Evolutionary conservation across 2,888 invertebrate species (phyloP).

Genomic region (Cataglyphis cursor): DNA sequence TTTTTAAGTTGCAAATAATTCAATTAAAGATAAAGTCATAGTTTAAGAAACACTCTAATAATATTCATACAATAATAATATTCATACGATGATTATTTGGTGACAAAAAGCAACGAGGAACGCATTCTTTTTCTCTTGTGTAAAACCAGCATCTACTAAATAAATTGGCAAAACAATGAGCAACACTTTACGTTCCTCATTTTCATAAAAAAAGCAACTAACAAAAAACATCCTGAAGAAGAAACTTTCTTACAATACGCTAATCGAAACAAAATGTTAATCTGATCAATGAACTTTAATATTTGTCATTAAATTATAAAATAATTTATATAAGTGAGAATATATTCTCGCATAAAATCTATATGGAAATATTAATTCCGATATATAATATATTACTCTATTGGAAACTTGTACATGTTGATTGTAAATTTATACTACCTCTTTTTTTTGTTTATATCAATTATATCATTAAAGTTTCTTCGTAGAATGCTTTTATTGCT

Average conservation of each 20-base stretch:
- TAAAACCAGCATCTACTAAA: not conserved
- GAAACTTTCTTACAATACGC: conserved; percentile 46
- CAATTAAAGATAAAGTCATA: conserved; percentile 19
- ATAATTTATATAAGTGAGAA: not conserved
- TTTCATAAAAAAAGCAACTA: conserved; percentile 46
- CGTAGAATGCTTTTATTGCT: conserved; percentile 56
- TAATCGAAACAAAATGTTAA: not conserved
- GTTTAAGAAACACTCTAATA: conserved; percentile 56
- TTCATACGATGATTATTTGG: conserved; percentile 52
- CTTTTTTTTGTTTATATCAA: not conserved
- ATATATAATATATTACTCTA: not conserved
- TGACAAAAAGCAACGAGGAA: conserved; percentile 49
- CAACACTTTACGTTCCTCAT: conserved; percentile 46
- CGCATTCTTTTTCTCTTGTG: not conserved
- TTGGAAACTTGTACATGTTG: conserved; percentile 4
- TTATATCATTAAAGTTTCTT: conserved; percentile 53
- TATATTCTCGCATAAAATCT: not conserved
- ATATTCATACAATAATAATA: conserved; percentile 61
- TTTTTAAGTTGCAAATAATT: conserved; percentile 23
- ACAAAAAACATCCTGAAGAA: conserved; percentile 52
- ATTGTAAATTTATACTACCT: not conserved
- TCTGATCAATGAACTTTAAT: not conserved
- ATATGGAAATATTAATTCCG: not conserved
- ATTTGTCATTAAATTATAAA: not conserved
- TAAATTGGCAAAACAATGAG: not conserved